These are phyloP conservation scores for Crocuta crocuta DNA, from an alignment of 2,113 vertebrate species.

Conservation along the genomic window DNA sequence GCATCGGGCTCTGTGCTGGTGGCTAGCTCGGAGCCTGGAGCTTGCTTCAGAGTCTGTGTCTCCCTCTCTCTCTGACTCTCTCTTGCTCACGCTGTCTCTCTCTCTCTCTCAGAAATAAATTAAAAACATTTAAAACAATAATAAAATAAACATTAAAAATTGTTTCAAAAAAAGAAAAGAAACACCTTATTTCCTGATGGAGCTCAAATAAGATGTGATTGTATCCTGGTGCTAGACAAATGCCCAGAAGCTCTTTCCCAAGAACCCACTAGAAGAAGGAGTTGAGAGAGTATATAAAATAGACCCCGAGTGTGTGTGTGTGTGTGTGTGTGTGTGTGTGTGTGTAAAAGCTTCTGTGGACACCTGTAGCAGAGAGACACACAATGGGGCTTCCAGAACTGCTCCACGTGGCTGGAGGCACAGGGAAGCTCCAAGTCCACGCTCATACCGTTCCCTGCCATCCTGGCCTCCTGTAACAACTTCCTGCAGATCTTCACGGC, in stretches of 20 bases:
- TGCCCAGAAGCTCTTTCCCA: background rate
- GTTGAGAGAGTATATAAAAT: background rate
- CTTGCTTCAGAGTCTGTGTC: too few species aligned
- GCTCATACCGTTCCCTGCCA: background rate
- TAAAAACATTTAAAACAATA: too few species aligned
- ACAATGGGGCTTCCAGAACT: background rate
- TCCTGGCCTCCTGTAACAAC: background rate
- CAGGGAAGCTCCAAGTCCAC: background rate
- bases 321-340: background rate
- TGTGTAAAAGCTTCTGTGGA: background rate
- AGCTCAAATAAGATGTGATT: background rate
- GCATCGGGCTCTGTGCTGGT: too few species aligned
- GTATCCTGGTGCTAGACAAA: background rate
- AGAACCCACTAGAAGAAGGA: background rate
- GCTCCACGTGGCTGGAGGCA: background rate
- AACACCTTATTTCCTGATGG: background rate
- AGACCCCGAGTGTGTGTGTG: background rate
- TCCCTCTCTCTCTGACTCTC: too few species aligned
- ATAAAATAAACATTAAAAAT: too few species aligned
- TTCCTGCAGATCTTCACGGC: background rate
- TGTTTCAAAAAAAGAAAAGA: background rate
- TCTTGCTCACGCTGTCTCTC: too few species aligned
- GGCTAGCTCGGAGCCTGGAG: too few species aligned
- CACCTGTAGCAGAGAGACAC: background rate
- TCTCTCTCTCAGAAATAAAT: too few species aligned